A percentile compares a stretch with the other conserved stretches of the same genome.
Conservation (phyloP, 2,888 invertebrate species). For the Drosophila tanythrix region DNA sequence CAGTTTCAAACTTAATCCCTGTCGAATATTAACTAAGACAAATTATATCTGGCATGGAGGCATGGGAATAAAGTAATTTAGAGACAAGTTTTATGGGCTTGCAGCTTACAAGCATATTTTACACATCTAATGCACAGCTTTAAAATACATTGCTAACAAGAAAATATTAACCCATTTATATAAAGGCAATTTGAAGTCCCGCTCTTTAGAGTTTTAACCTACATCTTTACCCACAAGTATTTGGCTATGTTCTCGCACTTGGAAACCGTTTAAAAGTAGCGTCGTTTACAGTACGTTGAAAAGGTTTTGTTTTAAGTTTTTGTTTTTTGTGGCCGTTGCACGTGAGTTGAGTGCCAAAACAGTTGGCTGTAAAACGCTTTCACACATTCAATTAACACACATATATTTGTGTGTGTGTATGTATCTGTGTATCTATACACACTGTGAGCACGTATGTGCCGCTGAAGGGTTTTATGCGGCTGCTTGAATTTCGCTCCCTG, state of each 20-base stretch:
- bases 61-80: neutral
- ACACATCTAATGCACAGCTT: neutral
- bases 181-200: neutral
- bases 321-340: slow-evolving; percentile 31
- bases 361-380: slow-evolving; percentile 60
- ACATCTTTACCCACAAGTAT: neutral
- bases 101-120: neutral
- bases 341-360: slow-evolving; percentile 53
- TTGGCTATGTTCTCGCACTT: slow-evolving; percentile 5
- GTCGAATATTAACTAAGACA: neutral
- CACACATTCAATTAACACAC: slow-evolving; percentile 68
- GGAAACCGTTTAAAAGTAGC: slow-evolving; percentile 16
- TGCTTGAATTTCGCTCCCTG: neutral
- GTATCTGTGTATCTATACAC: neutral
- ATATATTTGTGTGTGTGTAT: neutral
- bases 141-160: neutral
- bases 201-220: neutral
- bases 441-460: slow-evolving; percentile 18
- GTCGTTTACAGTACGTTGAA: slow-evolving; percentile 22
- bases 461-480: slow-evolving; percentile 27
- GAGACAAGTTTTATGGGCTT: neutral
- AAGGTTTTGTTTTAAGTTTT: neutral
- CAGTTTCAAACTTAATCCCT: neutral
- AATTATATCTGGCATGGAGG: neutral
- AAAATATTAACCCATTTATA: neutral